A percentile compares a stretch with the other conserved stretches of the same genome.
Evolutionary conservation across 2,888 invertebrate species (phyloP).

Genomic region (Phyto melanocephala): DNA sequence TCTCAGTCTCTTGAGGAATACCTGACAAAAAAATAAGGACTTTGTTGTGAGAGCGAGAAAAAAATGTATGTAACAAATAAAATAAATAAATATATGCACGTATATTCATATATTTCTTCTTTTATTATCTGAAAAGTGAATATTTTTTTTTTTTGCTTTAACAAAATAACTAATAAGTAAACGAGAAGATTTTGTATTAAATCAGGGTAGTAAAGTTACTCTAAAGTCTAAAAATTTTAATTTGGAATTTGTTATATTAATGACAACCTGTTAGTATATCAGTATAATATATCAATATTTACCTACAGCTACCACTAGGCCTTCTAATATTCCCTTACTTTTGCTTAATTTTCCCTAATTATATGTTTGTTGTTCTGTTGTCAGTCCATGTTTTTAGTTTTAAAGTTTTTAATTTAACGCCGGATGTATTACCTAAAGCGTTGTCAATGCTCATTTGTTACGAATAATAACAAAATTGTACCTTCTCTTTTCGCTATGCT

Average conservation of each 20-base stretch:
- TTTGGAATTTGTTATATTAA: no score
- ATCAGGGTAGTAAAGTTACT: no score
- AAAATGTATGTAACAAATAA: not conserved
- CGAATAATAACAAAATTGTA: conserved; percentile 62
- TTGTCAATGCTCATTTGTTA: conserved; percentile 61
- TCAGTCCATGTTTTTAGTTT: conserved; percentile 17
- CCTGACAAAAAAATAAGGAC: conserved; percentile 4
- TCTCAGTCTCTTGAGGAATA: conserved; percentile 31
- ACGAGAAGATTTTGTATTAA: no score
- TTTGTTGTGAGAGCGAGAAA: not conserved
- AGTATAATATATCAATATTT: no score
- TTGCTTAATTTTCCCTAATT: not conserved
- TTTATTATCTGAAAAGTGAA: not conserved
- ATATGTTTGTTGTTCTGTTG: not conserved
- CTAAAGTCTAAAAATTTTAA: no score
- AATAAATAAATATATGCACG: conserved; percentile 8
- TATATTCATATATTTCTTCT: conserved; percentile 6
- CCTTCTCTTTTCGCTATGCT: not conserved
- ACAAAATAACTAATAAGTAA: no score
- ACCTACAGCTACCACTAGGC: no score
- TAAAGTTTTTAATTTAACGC: conserved; percentile 46
- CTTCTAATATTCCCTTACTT: not conserved
- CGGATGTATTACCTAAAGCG: conserved; percentile 56
- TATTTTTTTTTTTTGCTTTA: not conserved
- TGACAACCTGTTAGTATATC: no score